Evolutionary conservation across 2,797 vertebrate genomes (phyloP).

Genomic region (Thunnus albacares): DNA sequence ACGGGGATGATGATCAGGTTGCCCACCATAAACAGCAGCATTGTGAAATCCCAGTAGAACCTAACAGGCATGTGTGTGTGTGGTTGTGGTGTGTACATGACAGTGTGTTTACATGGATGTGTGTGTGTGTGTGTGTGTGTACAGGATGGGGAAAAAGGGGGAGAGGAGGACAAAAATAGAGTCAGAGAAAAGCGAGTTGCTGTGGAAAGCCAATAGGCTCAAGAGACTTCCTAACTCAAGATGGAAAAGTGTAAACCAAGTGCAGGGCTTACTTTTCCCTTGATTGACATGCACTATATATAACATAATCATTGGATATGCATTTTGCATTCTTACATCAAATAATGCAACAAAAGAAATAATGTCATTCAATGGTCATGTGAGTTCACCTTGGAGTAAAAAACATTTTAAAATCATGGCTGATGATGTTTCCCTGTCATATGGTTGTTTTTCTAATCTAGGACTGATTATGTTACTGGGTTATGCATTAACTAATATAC

Average conservation of each 20-base stretch:
- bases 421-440: not conserved
- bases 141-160: conserved; percentile 6
- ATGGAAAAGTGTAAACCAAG: conserved; percentile 58
- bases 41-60: conserved; percentile 99
- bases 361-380: not conserved
- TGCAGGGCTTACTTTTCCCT: conserved; percentile 3
- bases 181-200: conserved; percentile 60
- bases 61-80: conserved; percentile 76
- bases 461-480: not conserved
- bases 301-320: not conserved
- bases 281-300: not conserved
- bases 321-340: not conserved
- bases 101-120: conserved; percentile 41
- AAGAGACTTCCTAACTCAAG: conserved; percentile 52
- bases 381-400: not conserved
- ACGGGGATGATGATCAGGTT: conserved; percentile 99
- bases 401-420: not conserved
- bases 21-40: conserved; percentile 99
- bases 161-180: conserved; percentile 65
- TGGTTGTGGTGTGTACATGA: conserved; percentile 38
- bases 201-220: conserved; percentile 66
- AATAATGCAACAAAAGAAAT: not conserved
- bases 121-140: conserved; percentile 33
- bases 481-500: not conserved
- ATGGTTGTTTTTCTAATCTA: not conserved